Evolutionary conservation across 2,113 vertebrate species (phyloP), one percentile per base, ranked within the genome.

Genomic region (Antigone vipio): DNA sequence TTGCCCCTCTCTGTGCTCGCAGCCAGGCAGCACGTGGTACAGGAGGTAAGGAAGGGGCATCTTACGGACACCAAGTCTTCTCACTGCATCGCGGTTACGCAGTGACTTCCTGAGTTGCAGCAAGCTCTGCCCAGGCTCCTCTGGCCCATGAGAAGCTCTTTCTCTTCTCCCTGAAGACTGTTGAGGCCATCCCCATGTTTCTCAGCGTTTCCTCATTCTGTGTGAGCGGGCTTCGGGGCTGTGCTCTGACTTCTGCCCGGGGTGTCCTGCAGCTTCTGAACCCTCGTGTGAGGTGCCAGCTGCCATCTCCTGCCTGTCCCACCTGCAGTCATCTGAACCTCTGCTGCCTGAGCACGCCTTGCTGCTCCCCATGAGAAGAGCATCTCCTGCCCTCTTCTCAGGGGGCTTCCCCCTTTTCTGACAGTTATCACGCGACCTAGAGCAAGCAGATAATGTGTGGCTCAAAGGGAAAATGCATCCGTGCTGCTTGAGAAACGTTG

Each of bases 81-180:
- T 66, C 42, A 11, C 20, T 18, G 32, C 55, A 4, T n/a, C 0
- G 1, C 5, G 8, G 60, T 74, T 29, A 26, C 0, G 0, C 30
- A 9, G 44, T 32, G 55, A 59, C 32, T 72, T 72, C 47, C 11
- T 1, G 5, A 49, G 58, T 23, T 15, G 22, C 64, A 53, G 21
- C 69, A 44, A 60, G 50, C 21, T 44, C 82, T 82, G 63, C 32
- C 16, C 50, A 66, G 23, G 49, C 29, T 79, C 29, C 34, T 78
- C 21, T 56, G 15, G 7, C 49, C 21, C 49, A 17, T 4, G 11
- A 58, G 55, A 63, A 47, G 21, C 35, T 27, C 34, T 29, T 59
- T n/a, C 20, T 24, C 15, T 79, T 29, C 21, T 69, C 60, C 12
- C 44, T 40, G 60, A 74, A 63, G 42, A 32, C 24, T 32, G 12